These are phyloP conservation scores for Galagoides demidoff DNA, from an alignment of 2,797 vertebrate species.

Conservation along the genomic window DNA sequence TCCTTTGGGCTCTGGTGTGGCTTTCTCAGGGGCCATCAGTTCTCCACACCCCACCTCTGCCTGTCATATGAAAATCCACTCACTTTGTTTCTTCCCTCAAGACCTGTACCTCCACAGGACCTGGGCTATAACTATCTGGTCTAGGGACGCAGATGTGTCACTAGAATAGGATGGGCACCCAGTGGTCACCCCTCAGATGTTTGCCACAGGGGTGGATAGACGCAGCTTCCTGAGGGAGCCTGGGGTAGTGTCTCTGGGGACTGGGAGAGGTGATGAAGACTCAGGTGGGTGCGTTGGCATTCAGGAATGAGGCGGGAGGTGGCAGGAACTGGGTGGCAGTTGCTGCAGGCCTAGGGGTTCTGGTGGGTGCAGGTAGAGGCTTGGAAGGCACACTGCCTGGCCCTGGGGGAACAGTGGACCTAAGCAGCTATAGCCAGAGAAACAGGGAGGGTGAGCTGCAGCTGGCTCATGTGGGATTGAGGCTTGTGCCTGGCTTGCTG, in stretches of 20 bases:
- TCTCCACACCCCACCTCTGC: neutral
- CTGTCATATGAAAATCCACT: neutral
- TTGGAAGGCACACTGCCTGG: too few species aligned
- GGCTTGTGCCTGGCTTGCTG: neutral
- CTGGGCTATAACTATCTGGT: neutral
- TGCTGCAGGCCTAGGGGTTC: neutral
- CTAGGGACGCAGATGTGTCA: too few species aligned
- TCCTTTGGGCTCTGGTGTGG: neutral
- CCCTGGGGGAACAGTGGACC: neutral
- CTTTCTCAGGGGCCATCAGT: neutral
- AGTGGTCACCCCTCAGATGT: neutral
- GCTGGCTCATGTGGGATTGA: rapidly evolving
- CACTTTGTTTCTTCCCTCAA: rapidly evolving
- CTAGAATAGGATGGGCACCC: neutral
- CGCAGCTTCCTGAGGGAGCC: neutral
- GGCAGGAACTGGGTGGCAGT: neutral
- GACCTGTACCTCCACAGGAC: neutral
- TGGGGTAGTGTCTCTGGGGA: neutral
- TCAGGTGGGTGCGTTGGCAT: neutral
- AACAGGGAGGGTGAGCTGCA: too few species aligned
- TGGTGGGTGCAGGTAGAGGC: neutral
- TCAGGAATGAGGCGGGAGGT: neutral
- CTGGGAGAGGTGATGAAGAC: neutral
- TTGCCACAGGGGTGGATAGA: neutral
- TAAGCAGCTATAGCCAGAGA: neutral